These are phyloP conservation scores for Sipha maydis DNA, from an alignment of 2,888 invertebrate species.

Conservation along the genomic window DNA sequence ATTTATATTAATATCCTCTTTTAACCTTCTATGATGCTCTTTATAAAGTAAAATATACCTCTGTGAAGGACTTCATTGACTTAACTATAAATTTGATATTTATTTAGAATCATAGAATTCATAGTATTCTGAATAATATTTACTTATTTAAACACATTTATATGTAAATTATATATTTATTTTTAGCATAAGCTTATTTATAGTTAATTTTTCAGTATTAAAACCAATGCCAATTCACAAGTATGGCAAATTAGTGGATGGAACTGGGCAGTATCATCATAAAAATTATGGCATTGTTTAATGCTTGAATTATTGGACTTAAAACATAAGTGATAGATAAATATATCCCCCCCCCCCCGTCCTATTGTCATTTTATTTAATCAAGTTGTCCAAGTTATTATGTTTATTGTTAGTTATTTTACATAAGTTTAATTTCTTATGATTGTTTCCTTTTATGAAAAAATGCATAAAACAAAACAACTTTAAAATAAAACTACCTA, in stretches of 20 bases:
- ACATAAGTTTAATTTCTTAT: conserved; percentile 49
- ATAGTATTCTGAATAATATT: not conserved
- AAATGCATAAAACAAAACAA: conserved; percentile 60
- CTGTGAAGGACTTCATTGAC: too few relatives aligned
- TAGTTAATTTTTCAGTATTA: conserved; percentile 54
- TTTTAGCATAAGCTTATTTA: conserved; percentile 12
- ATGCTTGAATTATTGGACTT: conserved; percentile 38
- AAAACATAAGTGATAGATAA: conserved; percentile 49
- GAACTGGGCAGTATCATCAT: conserved; percentile 30
- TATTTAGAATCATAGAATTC: not conserved
- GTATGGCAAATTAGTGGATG: conserved; percentile 44
- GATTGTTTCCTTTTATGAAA: conserved; percentile 60
- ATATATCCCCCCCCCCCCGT: conserved; percentile 22
- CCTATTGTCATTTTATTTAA: conserved; percentile 55
- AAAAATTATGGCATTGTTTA: conserved; percentile 49
- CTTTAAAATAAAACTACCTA: conserved; percentile 50
- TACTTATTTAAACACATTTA: not conserved
- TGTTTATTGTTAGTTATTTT: conserved; percentile 57
- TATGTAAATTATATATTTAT: not conserved
- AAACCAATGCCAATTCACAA: conserved; percentile 39
- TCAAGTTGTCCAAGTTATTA: conserved; percentile 59
- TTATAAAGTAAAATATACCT: too few relatives aligned
- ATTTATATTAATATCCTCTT: not conserved
- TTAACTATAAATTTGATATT: not conserved
- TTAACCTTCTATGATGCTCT: not conserved